Conservation (phyloP, 64 coral and sea anemone species). For the Exaiptasia diaphana region DNA sequence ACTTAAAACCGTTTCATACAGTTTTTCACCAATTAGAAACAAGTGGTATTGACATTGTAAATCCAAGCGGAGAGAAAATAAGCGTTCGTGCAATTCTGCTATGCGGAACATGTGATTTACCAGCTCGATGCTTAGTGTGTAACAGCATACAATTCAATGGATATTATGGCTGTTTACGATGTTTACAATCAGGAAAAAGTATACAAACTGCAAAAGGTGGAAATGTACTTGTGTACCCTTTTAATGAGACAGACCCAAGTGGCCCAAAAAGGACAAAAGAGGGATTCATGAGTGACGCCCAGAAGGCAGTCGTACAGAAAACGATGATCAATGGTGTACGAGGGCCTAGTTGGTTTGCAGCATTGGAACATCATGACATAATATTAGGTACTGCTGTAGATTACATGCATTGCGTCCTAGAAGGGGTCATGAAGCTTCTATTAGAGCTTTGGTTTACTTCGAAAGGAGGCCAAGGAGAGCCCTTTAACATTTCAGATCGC, state of each 20-base stretch:
- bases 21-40: constrained; percentile 7
- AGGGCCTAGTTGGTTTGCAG: constrained; percentile 50
- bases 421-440: constrained; percentile 24
- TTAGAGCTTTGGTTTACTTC: constrained; percentile 36
- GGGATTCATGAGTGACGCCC: neutral
- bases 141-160: constrained; percentile 61
- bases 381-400: constrained; percentile 42
- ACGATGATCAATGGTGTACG: constrained; percentile 5
- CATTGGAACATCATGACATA: constrained; percentile 19
- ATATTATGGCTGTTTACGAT: constrained; percentile 46
- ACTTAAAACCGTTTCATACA: constrained; percentile 42
- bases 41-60: neutral
- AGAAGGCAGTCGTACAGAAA: neutral
- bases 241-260: neutral
- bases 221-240: constrained; percentile 16
- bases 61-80: neutral
- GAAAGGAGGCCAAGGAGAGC: neutral
- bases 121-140: constrained; percentile 20
- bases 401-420: constrained; percentile 49
- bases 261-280: constrained; percentile 5
- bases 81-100: neutral
- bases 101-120: constrained; percentile 41
- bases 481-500: constrained; percentile 31
- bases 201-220: neutral
- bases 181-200: constrained; percentile 34